These are phyloP conservation scores for Neomorphus geoffroyi DNA, from an alignment of 2,797 vertebrate genomes.

Conservation along the genomic window DNA sequence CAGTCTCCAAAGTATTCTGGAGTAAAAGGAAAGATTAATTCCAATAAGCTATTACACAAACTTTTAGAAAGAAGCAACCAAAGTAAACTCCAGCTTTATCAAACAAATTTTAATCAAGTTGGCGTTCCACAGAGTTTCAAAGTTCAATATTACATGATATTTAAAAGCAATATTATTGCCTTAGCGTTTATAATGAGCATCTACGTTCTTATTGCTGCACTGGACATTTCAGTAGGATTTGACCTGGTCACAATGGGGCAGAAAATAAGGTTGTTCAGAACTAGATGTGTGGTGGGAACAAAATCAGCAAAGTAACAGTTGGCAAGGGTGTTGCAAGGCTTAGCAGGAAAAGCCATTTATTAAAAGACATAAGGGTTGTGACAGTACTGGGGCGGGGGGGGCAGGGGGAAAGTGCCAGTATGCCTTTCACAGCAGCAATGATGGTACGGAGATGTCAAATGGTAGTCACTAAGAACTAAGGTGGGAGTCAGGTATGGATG, in stretches of 20 bases:
- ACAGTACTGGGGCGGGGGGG: not conserved
- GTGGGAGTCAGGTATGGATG: not conserved
- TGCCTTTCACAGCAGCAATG: not conserved
- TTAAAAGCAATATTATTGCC: not conserved
- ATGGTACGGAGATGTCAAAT: not conserved
- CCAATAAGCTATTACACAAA: fast-evolving
- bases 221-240: not conserved
- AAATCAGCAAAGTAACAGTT: not conserved
- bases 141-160: not conserved
- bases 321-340: not conserved
- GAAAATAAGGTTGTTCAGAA: not conserved
- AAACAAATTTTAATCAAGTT: not conserved
- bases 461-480: not conserved
- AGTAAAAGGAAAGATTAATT: not conserved
- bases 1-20: not conserved
- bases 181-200: not conserved
- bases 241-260: not conserved
- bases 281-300: not conserved
- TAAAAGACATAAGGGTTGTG: not conserved
- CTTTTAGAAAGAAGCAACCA: not conserved
- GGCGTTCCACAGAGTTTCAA: not conserved
- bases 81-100: not conserved
- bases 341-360: not conserved
- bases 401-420: not conserved
- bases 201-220: not conserved